Evolutionary conservation across 2,888 invertebrate species (phyloP).

Genomic region (Tinea pellionella): DNA sequence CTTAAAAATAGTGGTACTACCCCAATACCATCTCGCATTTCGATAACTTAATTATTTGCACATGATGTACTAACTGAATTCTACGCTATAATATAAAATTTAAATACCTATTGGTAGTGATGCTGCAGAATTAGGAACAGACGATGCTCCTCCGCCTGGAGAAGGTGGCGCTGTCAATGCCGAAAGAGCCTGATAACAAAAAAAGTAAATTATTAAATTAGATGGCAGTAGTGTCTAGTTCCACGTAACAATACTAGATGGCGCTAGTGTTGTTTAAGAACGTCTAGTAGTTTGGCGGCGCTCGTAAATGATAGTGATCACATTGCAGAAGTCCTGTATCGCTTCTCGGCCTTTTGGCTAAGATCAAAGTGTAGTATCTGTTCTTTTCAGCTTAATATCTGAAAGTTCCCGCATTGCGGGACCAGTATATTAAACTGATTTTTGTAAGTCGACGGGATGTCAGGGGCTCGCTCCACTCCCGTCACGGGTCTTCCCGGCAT

Average conservation of each 20-base stretch:
- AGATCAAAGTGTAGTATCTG: background rate
- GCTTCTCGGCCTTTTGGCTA: background rate
- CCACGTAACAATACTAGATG: background rate
- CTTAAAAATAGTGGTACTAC: too few relatives aligned
- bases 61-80: too few relatives aligned
- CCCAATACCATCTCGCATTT: too few relatives aligned
- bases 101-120: slow-evolving; percentile 58
- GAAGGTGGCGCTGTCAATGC: slow-evolving; percentile 61
- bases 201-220: too few relatives aligned
- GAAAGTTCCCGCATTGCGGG: background rate
- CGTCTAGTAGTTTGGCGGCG: background rate
- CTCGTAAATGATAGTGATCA: too few relatives aligned
- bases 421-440: background rate
- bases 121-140: slow-evolving; percentile 54
- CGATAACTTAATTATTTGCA: too few relatives aligned
- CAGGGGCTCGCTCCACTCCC: background rate
- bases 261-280: background rate
- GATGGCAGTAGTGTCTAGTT: background rate
- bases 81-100: background rate
- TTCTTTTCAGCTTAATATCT: background rate
- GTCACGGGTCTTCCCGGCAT: background rate
- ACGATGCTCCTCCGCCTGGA: slow-evolving; percentile 53
- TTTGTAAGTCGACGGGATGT: background rate
- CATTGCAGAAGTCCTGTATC: background rate
- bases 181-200: slow-evolving; percentile 42